Conservation (phyloP, 2,113 vertebrate species). For the Okapia johnstoni region DNA sequence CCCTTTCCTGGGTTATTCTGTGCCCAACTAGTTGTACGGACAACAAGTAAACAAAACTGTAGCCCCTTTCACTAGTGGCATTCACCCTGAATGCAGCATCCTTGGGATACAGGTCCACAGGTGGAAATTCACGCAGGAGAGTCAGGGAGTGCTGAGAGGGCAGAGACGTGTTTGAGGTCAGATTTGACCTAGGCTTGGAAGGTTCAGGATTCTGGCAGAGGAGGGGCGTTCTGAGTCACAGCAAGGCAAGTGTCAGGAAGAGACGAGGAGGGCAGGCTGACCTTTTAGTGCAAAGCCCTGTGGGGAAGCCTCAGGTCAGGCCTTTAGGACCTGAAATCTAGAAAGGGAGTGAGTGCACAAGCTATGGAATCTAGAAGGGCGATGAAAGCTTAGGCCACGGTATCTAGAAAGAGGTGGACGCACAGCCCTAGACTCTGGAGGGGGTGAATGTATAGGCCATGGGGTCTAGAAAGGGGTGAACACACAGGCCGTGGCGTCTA, state of each 20-base stretch:
- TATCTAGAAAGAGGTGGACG: neutral
- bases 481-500: rapidly evolving
- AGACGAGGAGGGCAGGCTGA: neutral
- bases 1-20: neutral
- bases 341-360: neutral
- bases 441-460: rapidly evolving
- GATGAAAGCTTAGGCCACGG: neutral
- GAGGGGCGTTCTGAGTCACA: rapidly evolving
- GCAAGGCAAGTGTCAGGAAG: neutral
- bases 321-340: neutral
- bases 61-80: neutral
- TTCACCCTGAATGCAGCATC: rapidly evolving
- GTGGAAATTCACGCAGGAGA: neutral
- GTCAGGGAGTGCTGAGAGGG: neutral
- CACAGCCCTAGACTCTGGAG: rapidly evolving
- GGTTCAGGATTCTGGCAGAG: neutral
- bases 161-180: neutral
- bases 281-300: rapidly evolving
- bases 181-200: neutral
- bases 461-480: neutral
- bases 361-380: neutral
- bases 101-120: neutral
- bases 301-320: neutral
- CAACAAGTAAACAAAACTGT: rapidly evolving
- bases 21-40: no score